Evolutionary conservation across 2,113 vertebrate genomes (phyloP).

Genomic region (Lanius ludovicianus): DNA sequence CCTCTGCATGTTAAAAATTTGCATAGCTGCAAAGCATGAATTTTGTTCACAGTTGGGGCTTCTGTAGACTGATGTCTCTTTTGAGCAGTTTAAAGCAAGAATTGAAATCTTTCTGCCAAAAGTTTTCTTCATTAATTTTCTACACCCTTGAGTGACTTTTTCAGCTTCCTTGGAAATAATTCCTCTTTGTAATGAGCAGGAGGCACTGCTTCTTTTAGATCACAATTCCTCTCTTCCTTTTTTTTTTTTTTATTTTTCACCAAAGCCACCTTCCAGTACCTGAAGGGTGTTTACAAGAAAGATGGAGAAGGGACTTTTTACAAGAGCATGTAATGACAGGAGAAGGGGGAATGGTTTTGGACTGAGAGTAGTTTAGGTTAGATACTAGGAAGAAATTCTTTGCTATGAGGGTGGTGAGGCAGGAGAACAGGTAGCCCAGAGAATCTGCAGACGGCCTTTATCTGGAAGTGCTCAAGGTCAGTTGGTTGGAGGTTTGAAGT

Average conservation of each 20-base stretch:
- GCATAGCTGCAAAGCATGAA: neutral
- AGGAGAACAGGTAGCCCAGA: too few relatives aligned
- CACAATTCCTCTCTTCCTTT: neutral
- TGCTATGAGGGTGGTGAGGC: neutral
- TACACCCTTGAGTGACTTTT: neutral
- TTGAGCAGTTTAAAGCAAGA: neutral
- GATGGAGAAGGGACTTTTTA: neutral
- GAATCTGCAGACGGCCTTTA: neutral
- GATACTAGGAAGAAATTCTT: neutral
- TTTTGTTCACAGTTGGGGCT: neutral
- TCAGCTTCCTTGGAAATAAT: neutral
- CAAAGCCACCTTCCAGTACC: neutral
- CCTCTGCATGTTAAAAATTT: neutral
- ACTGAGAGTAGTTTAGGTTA: neutral
- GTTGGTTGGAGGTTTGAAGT: neutral
- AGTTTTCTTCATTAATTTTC: neutral
- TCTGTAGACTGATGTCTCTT: neutral
- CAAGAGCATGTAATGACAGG: neutral
- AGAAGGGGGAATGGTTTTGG: neutral
- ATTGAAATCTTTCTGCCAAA: neutral
- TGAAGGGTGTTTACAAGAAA: neutral
- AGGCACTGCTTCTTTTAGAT: neutral
- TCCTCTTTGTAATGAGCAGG: neutral
- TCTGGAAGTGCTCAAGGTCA: neutral
- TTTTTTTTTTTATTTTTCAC: neutral